phyloP scores from a whole-genome alignment of 2,113 vertebrate genomes.

The Ailuropoda melanoleuca region DNA sequence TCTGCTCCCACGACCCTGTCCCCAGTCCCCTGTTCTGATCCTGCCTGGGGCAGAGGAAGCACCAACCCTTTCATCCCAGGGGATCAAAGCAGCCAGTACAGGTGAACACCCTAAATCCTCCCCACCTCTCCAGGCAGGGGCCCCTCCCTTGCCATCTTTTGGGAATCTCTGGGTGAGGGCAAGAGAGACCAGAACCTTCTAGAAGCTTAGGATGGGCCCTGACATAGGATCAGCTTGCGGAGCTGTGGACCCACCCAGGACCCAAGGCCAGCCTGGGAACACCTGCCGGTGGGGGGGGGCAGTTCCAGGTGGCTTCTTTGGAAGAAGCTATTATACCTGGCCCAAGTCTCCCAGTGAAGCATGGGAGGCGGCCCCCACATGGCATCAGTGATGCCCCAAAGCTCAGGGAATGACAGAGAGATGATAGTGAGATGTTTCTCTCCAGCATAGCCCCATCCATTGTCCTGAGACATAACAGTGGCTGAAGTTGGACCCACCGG shows the following conservation, averaged over 20 bases:
- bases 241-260: not conserved
- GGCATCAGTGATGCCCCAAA: not conserved
- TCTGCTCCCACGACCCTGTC: not conserved
- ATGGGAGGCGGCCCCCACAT: not conserved
- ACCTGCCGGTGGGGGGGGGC: not conserved
- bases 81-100: conserved; percentile 50
- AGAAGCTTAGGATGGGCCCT: conserved; percentile 1
- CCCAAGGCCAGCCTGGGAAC: not conserved
- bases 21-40: not conserved
- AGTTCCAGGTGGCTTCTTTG: not conserved
- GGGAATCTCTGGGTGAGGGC: conserved; percentile 18
- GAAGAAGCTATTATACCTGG: not conserved
- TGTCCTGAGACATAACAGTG: not conserved
- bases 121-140: not conserved
- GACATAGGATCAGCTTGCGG: not conserved
- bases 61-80: conserved; percentile 21
- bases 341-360: not conserved
- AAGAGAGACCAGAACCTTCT: not conserved
- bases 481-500: not conserved
- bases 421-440: not conserved
- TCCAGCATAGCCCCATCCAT: not conserved
- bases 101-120: conserved; percentile 49
- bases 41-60: conserved; percentile 36
- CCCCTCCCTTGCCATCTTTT: conserved; percentile 38
- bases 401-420: not conserved